phyloP scores from a whole-genome alignment of 2,888 invertebrate genomes.

The Drosophila tripunctata region DNA sequence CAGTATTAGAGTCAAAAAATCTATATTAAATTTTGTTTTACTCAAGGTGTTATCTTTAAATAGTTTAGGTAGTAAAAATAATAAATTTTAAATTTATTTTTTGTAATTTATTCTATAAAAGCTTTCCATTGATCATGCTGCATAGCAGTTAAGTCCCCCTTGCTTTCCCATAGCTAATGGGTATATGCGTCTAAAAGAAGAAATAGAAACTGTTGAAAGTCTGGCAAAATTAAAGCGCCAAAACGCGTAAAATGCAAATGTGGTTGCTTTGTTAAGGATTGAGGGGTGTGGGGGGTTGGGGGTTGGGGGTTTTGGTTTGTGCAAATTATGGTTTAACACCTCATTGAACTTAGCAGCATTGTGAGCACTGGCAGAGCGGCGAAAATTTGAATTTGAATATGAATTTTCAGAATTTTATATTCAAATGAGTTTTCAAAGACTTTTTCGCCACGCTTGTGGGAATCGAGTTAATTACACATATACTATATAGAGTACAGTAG shows the following conservation, averaged over 20 bases:
- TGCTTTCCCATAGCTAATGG: constrained; percentile 4
- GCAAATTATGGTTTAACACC: constrained; percentile 84
- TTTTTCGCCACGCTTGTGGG: constrained; percentile 55
- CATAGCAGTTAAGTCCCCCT: background rate
- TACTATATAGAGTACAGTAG: constrained; percentile 3
- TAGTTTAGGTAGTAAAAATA: too few relatives aligned
- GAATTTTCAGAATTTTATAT: constrained; percentile 70
- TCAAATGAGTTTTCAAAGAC: constrained; percentile 80
- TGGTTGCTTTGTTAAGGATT: constrained; percentile 43
- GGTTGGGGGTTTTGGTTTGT: constrained; percentile 54
- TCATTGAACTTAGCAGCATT: constrained; percentile 78
- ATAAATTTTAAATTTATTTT: too few relatives aligned
- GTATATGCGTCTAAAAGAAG: constrained; percentile 42
- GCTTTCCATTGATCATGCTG: too few relatives aligned
- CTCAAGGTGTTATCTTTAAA: too few relatives aligned
- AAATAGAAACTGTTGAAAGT: constrained; percentile 34
- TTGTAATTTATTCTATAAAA: too few relatives aligned
- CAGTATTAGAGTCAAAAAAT: too few relatives aligned
- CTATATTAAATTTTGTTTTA: too few relatives aligned
- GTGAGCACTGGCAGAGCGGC: constrained; percentile 30
- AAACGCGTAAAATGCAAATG: constrained; percentile 79
- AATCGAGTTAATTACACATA: constrained; percentile 73
- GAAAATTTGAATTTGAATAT: constrained; percentile 76
- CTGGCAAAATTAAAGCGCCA: constrained; percentile 68
- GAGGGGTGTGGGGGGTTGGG: background rate